Evolutionary conservation across 2,797 vertebrate species (phyloP), one percentile per base, ranked within the genome.

Genomic region (Eremophila alpestris): DNA sequence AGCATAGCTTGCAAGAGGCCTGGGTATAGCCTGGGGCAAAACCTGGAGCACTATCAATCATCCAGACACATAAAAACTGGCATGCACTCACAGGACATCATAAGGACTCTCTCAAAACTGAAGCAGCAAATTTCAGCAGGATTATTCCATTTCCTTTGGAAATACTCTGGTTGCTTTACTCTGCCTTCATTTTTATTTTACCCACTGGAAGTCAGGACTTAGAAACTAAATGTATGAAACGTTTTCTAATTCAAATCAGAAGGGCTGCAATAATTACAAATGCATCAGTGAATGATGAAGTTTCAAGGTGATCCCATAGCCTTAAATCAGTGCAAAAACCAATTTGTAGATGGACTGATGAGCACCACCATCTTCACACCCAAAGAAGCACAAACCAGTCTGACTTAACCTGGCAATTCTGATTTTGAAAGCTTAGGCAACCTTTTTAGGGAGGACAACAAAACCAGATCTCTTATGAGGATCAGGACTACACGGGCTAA

Each of bases 31-130:
- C 87, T 81, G 79, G 62, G 45, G 84, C 84, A 92, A 93, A 93
- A 91, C 89, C 69, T 78, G 87, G 83, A 93, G 74, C 68, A 74
- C 67, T 60, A 77, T 92, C 93, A 87, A 82, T 92, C 93, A 87
- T 11, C 30, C 16, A 13, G 4, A 11, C 5, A 64, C 4, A 16
- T 16, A 38, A 82, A 67, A 80, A 55, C 7, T 32, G 62, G 40
- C 54, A 58, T 29, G 65, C 36, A 46, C 49, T 65, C 51, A 54
- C 46, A 58, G 71, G 69, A 32, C 34, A n/a, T 55, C 29, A 0
- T 22, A 69, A 55, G 36, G 43, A 41, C 65, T 41, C 59, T 65
- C 89, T 64, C 68, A 60, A 65, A 93, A 69, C 24, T 13, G 11
- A 79, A 89, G 48, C 9, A 38, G n/a, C 40, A 51, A 75, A 78